Evolutionary conservation across 2,888 invertebrate genomes (phyloP).

Genomic region (Drosophila demipolita): DNA sequence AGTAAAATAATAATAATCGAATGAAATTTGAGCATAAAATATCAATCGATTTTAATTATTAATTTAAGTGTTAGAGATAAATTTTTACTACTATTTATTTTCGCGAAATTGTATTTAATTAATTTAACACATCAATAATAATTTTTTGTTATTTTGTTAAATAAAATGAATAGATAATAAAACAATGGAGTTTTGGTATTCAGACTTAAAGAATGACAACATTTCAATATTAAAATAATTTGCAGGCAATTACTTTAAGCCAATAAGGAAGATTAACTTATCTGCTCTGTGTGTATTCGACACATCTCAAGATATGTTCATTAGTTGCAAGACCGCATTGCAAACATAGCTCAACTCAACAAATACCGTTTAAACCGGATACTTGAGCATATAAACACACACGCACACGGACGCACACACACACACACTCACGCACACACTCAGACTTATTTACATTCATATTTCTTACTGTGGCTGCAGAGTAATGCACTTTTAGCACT

Average conservation of each 20-base stretch:
- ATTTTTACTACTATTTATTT: too few relatives aligned
- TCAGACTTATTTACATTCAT: constrained; percentile 4
- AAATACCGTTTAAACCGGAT: constrained; percentile 39
- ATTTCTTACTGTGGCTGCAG: constrained; percentile 27
- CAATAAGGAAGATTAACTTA: not conserved
- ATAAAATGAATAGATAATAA: not conserved
- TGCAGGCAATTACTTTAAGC: not conserved
- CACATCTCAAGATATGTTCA: constrained; percentile 37
- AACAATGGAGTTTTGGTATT: not conserved
- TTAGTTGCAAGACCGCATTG: constrained; percentile 34
- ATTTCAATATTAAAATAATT: not conserved
- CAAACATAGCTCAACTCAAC: constrained; percentile 32
- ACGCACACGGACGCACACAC: not conserved
- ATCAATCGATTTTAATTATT: too few relatives aligned
- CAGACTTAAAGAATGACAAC: not conserved
- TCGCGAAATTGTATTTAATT: not conserved
- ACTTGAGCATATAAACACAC: constrained; percentile 10
- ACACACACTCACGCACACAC: not conserved
- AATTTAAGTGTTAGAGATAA: not conserved
- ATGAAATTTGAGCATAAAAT: not conserved
- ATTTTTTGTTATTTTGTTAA: not conserved
- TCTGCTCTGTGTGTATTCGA: constrained; percentile 14
- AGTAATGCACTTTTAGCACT: constrained; percentile 69
- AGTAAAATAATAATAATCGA: not conserved
- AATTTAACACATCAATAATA: not conserved